These are phyloP conservation scores for Oncorhynchus tshawytscha DNA, from an alignment of 2,113 vertebrate species.

Conservation along the genomic window DNA sequence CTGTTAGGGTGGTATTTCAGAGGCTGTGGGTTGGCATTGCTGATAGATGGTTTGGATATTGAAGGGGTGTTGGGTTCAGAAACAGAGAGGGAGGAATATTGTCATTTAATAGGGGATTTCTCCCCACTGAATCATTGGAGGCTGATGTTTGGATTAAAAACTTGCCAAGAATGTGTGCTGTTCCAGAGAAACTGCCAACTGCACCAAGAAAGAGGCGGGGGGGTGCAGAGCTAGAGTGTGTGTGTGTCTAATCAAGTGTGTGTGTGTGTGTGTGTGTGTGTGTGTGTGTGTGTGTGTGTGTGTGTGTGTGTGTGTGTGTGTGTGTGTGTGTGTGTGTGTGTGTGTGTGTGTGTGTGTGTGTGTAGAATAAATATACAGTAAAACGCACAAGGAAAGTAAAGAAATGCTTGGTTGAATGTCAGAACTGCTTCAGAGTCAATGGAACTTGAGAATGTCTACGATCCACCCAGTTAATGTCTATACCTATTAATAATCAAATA, in stretches of 20 bases:
- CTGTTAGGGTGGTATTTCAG: not conserved
- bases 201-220: constrained; percentile 42
- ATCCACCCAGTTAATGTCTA: not conserved
- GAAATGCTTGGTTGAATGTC: not conserved
- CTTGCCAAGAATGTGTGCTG: constrained; percentile 70
- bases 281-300: too few species aligned
- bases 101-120: constrained; percentile 77
- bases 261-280: not conserved
- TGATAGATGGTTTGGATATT: not conserved
- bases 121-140: constrained; percentile 68
- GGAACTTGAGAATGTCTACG: too few species aligned
- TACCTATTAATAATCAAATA: not conserved
- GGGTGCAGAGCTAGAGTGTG: not conserved
- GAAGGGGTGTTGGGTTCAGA: constrained; percentile 12
- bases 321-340: not conserved
- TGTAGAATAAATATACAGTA: not conserved
- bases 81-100: constrained; percentile 29
- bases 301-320: too few species aligned
- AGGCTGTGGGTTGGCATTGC: too few species aligned
- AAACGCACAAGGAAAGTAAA: too few species aligned
- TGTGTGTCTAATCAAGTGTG: not conserved
- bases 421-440: too few species aligned
- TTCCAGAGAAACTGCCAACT: constrained; percentile 69
- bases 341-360: not conserved
- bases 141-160: constrained; percentile 61